These are phyloP conservation scores for Sciurus niger DNA, from an alignment of 2,113 vertebrate species.

Conservation along the genomic window DNA sequence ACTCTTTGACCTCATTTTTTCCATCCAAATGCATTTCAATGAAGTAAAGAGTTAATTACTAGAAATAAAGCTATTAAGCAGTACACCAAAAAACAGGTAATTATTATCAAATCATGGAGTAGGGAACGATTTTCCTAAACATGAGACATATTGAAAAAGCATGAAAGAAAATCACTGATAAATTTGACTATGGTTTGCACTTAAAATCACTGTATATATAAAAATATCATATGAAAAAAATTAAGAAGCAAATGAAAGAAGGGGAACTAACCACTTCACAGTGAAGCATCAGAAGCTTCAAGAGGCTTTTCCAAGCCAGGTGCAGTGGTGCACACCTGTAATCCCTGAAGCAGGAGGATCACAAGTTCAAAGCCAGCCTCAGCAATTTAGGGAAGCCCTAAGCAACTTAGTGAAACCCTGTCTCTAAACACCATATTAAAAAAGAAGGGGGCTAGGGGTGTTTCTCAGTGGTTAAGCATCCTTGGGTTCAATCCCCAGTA, in stretches of 20 bases:
- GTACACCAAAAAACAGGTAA: background rate
- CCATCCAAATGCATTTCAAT: background rate
- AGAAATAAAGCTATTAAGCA: background rate
- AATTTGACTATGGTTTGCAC: background rate
- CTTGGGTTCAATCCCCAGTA: too few species aligned
- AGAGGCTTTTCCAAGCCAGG: background rate
- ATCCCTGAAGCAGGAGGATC: too few species aligned
- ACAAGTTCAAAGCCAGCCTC: too few species aligned
- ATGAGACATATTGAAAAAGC: background rate
- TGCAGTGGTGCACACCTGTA: too few species aligned
- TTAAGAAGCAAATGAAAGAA: constrained; percentile 16
- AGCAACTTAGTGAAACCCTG: too few species aligned
- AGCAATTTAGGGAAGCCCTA: too few species aligned
- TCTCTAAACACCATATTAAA: too few species aligned
- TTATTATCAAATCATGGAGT: background rate
- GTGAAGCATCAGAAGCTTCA: background rate
- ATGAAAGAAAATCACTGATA: constrained; percentile 15
- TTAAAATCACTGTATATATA: background rate
- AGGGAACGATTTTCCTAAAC: background rate
- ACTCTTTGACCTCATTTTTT: background rate
- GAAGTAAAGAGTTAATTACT: constrained; percentile 7
- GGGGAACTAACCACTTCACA: background rate
- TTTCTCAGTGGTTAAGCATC: too few species aligned
- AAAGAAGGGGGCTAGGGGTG: too few species aligned
- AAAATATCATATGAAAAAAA: background rate